Evolutionary conservation across 2,888 invertebrate species (phyloP).

Genomic region (Notocelia uddmanniana): DNA sequence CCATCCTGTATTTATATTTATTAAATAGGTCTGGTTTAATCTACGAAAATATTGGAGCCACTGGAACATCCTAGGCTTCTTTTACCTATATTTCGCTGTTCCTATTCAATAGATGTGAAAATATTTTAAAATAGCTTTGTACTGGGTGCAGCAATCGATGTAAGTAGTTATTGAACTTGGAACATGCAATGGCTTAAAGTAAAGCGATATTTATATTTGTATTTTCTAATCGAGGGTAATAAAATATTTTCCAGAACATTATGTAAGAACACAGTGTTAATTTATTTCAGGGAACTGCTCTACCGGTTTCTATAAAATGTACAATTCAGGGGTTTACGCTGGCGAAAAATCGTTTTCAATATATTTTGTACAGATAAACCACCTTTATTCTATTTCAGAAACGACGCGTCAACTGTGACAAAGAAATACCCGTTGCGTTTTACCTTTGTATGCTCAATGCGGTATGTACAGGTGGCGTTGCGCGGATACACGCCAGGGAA

Average conservation of each 20-base stretch:
- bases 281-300: too few relatives aligned
- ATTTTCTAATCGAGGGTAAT: too few relatives aligned
- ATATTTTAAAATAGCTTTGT: background rate
- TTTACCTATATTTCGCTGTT: background rate
- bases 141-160: background rate
- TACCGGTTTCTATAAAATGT: too few relatives aligned
- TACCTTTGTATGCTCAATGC: conserved; percentile 87
- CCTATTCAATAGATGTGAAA: background rate
- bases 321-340: too few relatives aligned
- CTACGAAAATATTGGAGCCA: background rate
- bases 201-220: too few relatives aligned
- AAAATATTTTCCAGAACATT: too few relatives aligned
- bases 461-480: conserved; percentile 93
- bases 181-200: too few relatives aligned
- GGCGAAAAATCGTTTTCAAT: too few relatives aligned
- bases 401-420: conserved; percentile 15
- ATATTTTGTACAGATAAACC: too few relatives aligned
- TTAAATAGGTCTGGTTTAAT: background rate
- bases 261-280: too few relatives aligned
- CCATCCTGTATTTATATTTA: too few relatives aligned
- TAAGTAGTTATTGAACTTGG: background rate
- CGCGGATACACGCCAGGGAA: conserved; percentile 96
- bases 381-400: background rate
- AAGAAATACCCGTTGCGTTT: conserved; percentile 46
- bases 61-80: background rate